A percentile compares a stretch with the other conserved stretches of the same genome.
phyloP scores from a whole-genome alignment of 2,113 vertebrate genomes.

The Alectura lathami region DNA sequence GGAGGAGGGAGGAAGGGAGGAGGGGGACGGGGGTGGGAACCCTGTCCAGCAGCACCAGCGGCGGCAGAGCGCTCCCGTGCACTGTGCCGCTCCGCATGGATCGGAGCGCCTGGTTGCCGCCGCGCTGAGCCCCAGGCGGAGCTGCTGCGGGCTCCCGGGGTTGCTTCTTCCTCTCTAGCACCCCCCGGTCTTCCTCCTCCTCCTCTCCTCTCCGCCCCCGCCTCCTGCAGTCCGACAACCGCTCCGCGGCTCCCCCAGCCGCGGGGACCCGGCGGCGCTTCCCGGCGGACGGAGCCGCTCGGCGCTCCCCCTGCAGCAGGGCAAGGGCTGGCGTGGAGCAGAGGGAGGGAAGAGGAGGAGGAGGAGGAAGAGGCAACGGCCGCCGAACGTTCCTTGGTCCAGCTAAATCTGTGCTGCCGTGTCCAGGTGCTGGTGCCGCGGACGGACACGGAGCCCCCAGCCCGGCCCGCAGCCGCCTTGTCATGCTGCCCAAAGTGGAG shows the following conservation, averaged over 20 bases:
- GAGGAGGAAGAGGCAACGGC: constrained; percentile 15
- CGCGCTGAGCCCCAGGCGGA: constrained; percentile 9
- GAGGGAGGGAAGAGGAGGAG: neutral
- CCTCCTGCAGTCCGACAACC: neutral
- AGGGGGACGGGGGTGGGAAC: constrained; percentile 54
- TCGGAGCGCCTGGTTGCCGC: constrained; percentile 21
- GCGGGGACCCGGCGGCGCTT: constrained; percentile 33
- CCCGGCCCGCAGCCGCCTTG: constrained; percentile 83
- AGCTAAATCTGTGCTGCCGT: constrained; percentile 71
- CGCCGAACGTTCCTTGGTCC: neutral
- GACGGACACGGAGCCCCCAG: constrained; percentile 77
- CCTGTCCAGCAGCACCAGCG: constrained; percentile 42
- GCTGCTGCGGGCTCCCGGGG: constrained; percentile 17
- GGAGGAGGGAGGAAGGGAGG: neutral
- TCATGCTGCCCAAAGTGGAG: constrained; percentile 99
- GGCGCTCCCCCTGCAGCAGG: neutral
- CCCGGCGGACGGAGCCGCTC: neutral
- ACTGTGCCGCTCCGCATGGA: constrained; percentile 41
- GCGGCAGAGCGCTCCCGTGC: neutral
- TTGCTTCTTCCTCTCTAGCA: constrained; percentile 20
- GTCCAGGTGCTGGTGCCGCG: constrained; percentile 84
- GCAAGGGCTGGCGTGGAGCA: neutral
- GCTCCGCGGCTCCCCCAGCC: neutral
- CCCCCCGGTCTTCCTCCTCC: constrained; percentile 33
- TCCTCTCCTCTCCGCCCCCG: constrained; percentile 12